Evolutionary conservation across 2,797 vertebrate species (phyloP).

Genomic region (Mus spretus): DNA sequence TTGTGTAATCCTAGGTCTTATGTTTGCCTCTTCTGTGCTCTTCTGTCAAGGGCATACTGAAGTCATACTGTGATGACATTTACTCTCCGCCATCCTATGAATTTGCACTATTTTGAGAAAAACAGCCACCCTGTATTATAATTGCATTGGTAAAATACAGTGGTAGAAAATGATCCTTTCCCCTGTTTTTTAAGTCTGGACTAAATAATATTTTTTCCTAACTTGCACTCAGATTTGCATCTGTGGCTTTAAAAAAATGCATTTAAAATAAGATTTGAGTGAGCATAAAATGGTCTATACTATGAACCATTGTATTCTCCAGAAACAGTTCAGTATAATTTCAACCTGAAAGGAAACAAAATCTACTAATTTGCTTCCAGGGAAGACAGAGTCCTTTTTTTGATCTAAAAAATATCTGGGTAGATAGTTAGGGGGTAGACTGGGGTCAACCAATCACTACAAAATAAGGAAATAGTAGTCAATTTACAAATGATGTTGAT

Average conservation of each 20-base stretch:
- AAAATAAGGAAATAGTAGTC: background rate
- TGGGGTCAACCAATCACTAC: background rate
- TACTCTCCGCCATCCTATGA: background rate
- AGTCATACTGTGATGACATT: background rate
- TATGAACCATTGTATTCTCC: background rate
- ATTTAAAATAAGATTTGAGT: slow-evolving; percentile 16
- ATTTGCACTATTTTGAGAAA: slow-evolving; percentile 27
- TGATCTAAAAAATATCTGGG: background rate
- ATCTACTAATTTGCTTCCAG: background rate
- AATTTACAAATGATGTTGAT: background rate
- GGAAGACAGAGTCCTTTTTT: background rate
- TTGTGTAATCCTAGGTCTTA: background rate
- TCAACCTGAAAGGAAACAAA: background rate
- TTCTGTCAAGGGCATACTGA: slow-evolving; percentile 33
- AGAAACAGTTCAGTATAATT: background rate
- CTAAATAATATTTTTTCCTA: background rate
- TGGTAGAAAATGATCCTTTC: background rate
- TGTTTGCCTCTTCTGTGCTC: background rate
- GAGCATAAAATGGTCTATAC: background rate
- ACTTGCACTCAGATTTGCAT: background rate
- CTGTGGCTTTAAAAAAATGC: background rate
- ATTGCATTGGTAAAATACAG: background rate
- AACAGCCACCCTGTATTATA: background rate
- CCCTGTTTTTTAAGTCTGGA: background rate
- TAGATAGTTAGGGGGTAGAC: background rate